phyloP scores from a whole-genome alignment of 2,113 vertebrate species.

The Hemiscyllium ocellatum region DNA sequence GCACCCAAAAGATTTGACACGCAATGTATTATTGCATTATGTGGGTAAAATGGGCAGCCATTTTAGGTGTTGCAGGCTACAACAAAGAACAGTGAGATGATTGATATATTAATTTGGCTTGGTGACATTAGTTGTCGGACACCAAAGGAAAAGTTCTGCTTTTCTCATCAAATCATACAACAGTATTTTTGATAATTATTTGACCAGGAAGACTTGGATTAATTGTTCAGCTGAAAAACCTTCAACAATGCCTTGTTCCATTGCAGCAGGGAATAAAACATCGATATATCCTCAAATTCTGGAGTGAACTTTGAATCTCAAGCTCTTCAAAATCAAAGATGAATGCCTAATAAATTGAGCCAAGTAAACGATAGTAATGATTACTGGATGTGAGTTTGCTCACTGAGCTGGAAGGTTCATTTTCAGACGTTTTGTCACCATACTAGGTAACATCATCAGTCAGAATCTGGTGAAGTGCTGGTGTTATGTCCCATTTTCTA shows the following conservation, averaged over 20 bases:
- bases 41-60: background rate
- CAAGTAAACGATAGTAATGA: background rate
- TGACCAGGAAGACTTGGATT: background rate
- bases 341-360: too few species aligned
- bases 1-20: background rate
- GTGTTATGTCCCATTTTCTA: too few species aligned
- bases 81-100: background rate
- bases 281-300: background rate
- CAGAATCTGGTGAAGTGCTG: too few species aligned
- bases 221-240: background rate
- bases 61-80: background rate
- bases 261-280: background rate
- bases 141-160: background rate
- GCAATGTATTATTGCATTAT: background rate
- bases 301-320: background rate
- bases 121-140: background rate
- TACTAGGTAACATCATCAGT: too few species aligned
- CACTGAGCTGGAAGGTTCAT: too few species aligned
- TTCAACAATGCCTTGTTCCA: background rate
- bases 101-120: background rate
- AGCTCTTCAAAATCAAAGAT: background rate
- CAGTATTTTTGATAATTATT: background rate
- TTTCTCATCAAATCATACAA: background rate
- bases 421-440: too few species aligned
- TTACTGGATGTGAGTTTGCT: too few species aligned